phyloP scores from a whole-genome alignment of 2,888 invertebrate genomes.

The Abrostola triplasia region DNA sequence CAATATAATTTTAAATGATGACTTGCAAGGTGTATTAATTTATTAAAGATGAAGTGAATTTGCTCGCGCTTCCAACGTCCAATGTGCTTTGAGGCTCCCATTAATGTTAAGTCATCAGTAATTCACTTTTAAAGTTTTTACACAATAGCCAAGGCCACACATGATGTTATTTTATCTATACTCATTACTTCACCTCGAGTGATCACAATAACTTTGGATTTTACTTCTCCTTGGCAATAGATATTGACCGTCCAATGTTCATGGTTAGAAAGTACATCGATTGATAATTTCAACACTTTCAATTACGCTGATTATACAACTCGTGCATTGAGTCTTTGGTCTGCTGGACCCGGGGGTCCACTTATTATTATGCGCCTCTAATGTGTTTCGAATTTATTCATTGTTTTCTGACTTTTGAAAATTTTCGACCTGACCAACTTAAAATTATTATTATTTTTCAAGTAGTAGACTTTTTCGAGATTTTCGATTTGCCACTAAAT shows the following conservation, averaged over 20 bases:
- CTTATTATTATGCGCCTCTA: too few species aligned
- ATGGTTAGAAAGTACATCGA: constrained; percentile 36
- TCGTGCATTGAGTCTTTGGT: too few species aligned
- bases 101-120: constrained; percentile 1
- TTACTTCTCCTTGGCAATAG: neutral
- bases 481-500: too few species aligned
- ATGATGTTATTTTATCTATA: constrained; percentile 6
- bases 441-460: too few species aligned
- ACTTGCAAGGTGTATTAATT: neutral
- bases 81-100: neutral
- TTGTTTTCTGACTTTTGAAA: too few species aligned
- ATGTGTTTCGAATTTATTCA: too few species aligned
- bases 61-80: neutral
- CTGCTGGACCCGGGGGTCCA: too few species aligned
- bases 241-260: neutral
- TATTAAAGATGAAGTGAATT: neutral
- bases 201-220: neutral
- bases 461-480: too few species aligned
- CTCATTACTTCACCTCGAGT: constrained; percentile 15
- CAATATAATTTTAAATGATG: neutral
- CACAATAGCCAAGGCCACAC: constrained; percentile 18
- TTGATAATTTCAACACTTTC: constrained; percentile 17
- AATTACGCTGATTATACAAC: neutral
- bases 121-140: neutral
- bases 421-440: too few species aligned